Evolutionary conservation across 2,113 vertebrate genomes (phyloP), one percentile per base, ranked within the genome.

Genomic region (Pitta sordida): DNA sequence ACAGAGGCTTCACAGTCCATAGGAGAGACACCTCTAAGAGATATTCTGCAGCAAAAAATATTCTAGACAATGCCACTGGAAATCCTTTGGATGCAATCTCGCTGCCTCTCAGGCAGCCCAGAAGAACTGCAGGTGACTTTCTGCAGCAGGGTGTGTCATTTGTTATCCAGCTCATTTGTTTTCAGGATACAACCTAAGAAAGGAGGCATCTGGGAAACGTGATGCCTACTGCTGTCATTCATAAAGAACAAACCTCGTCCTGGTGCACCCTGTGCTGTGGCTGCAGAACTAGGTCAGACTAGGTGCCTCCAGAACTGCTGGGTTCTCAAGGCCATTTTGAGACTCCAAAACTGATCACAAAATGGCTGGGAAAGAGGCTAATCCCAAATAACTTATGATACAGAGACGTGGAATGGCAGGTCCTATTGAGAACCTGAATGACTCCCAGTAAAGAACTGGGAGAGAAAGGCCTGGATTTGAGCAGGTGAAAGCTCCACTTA

Each of bases 71-170:
- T 21, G 63, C 23, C 69, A 34, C 27, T 37, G 36, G 64, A 82
- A 91, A 55, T 49, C 29, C 29, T 64, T 41, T 60, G 7, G 6
- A 55, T 30, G 7, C 44, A 39, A 12, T 22, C 79, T 44, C 0
- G 0, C 44, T 53, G 32, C 65, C 27, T 64, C 17, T 73, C 49
- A 49, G 0, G 0, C 17, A 22, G 22, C 44, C 64, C 65, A 64
- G 49, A 9, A 15, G 26, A 69, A 74, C 5, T 7, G 20, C 51
- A 46, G 29, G n/a, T 64, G 49, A 64, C 34, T 59, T 77, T 44
- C 49, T 32, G 17, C 0, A 0, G 34, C 51, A 65, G 27, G 16
- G 8, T 74, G 43, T 83, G 56, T 65, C 60, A 60, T 32, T 48
- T 78, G 59, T 59, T 82, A 43, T 11, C 64, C n/a, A 44, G n/a